A percentile compares a stretch with the other conserved stretches of the same genome.
Conservation (phyloP, 1,140 invertebrate genomes). For the Drosophila pachea region DNA sequence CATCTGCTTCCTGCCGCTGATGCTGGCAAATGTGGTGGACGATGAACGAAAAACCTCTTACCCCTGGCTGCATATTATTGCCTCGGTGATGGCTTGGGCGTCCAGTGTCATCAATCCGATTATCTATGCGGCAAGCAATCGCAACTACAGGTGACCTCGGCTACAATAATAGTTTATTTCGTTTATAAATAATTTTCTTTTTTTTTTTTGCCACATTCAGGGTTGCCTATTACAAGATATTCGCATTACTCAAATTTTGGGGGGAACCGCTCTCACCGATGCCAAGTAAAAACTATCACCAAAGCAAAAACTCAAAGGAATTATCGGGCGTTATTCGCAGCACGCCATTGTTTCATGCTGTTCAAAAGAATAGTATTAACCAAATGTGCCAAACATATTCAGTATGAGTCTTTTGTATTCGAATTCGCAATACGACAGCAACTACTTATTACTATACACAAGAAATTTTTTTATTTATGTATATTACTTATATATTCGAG, state of each 20-base stretch:
- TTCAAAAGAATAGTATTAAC: slow-evolving; percentile 73
- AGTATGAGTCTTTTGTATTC: slow-evolving; percentile 69
- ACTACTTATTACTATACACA: slow-evolving; percentile 47
- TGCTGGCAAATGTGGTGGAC: slow-evolving; percentile 91
- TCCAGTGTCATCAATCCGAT: slow-evolving; percentile 92
- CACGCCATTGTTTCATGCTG: slow-evolving; percentile 73
- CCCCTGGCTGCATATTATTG: slow-evolving; percentile 87
- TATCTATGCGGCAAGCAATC: slow-evolving; percentile 91
- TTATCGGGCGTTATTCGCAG: slow-evolving; percentile 73
- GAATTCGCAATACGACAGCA: slow-evolving; percentile 45
- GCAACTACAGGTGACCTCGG: slow-evolving; percentile 83
- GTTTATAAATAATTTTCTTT: not conserved
- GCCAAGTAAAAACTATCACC: slow-evolving; percentile 77
- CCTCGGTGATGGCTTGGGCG: slow-evolving; percentile 91
- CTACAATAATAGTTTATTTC: not conserved
- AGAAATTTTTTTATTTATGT: slow-evolving; percentile 11
- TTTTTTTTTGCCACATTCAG: slow-evolving; percentile 20
- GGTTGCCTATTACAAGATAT: slow-evolving; percentile 74
- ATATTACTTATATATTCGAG: slow-evolving; percentile 25
- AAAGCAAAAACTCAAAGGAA: slow-evolving; percentile 77
- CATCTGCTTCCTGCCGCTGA: slow-evolving; percentile 90
- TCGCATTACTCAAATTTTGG: slow-evolving; percentile 74
- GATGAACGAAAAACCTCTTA: slow-evolving; percentile 83
- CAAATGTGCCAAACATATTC: slow-evolving; percentile 79
- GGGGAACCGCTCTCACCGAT: slow-evolving; percentile 75